Base-by-base conservation (phyloP, 2,888 invertebrate genomes). In the Ecliptopera silaceata region DNA sequence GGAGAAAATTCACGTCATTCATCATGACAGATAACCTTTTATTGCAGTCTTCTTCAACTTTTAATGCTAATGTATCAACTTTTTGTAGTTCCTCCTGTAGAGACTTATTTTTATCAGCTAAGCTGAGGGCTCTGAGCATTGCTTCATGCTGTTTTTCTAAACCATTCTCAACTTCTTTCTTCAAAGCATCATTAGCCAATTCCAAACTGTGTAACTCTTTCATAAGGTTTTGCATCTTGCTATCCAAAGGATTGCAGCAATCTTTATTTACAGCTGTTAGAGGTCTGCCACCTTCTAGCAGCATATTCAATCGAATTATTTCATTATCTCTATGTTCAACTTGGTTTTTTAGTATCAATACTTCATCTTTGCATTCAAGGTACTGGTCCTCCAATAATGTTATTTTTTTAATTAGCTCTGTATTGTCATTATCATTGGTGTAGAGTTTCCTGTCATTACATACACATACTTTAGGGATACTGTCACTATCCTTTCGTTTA, bases 11-110 rank as follows among this genome's bases (percentile, higher is more conserved):
- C 53, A 93, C 92, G 71, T 95, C 94, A 72, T 92, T 88, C 59
- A 92, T 92, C 75, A 94, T 93, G 57, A 90, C 88, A 69, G 93
- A 92, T 15, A 95, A 91, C 64, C 93, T 93, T 49, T 92, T 92
- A 77, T 96, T 96, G 61, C 96, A 96, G 73, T 96, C 95, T 32
- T 94, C 93, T 86, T 96, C 96, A 10, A 96, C 94, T 63, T 93
- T 93, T 57, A 96, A 80, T 1, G 96, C 96, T 63, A 95, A 92
- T 64, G 93, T 92, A 76, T 96, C 96, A 44, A 96, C 93, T 74
- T 95, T 95, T 63, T 93, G 92, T 62, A 96, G 74, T 79, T 96
- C 95, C 56, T 94, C 93, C 79, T 96, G 94, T 47, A 96, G 79
- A 55, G 87, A 87, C 74, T 93, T 93, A 71, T 96, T 96, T 68